Conservation (phyloP, 1,140 invertebrate genomes). For the Fragariocoptes setiger region DNA sequence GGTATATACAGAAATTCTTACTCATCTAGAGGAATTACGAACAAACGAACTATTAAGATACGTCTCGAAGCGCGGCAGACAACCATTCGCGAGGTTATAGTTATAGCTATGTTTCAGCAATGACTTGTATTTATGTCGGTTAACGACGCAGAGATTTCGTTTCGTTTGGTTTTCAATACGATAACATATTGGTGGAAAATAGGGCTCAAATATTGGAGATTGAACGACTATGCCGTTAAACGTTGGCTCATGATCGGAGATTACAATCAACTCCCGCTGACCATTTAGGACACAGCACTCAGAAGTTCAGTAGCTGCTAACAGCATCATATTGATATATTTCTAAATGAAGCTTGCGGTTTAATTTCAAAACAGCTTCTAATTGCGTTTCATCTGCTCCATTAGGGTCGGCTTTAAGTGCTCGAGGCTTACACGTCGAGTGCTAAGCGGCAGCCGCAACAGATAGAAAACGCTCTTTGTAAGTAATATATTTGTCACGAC, state of each 20-base stretch:
- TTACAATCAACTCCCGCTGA: conserved; percentile 92
- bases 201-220: conserved; percentile 95
- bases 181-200: conserved; percentile 98
- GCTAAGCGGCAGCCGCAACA: too few species aligned
- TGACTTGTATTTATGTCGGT: conserved; percentile 99
- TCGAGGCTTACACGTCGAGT: too few species aligned
- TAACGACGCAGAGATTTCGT: conserved; percentile 82
- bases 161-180: conserved; percentile 79
- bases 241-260: conserved; percentile 99
- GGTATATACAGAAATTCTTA: conserved; percentile 78
- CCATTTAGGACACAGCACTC: conserved; percentile 99
- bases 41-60: conserved; percentile 69
- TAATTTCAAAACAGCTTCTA: too few species aligned
- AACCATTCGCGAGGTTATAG: conserved; percentile 94
- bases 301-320: conserved; percentile 99
- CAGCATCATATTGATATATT: too few species aligned
- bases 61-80: conserved; percentile 74
- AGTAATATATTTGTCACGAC: too few species aligned
- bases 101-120: too few species aligned
- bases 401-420: too few species aligned
- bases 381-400: too few species aligned
- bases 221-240: conserved; percentile 82
- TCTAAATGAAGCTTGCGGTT: too few species aligned
- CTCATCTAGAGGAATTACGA: conserved; percentile 82
- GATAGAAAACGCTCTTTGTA: too few species aligned